Conservation (phyloP, 2,797 vertebrate genomes). For the Pyrocephalus nanus region DNA sequence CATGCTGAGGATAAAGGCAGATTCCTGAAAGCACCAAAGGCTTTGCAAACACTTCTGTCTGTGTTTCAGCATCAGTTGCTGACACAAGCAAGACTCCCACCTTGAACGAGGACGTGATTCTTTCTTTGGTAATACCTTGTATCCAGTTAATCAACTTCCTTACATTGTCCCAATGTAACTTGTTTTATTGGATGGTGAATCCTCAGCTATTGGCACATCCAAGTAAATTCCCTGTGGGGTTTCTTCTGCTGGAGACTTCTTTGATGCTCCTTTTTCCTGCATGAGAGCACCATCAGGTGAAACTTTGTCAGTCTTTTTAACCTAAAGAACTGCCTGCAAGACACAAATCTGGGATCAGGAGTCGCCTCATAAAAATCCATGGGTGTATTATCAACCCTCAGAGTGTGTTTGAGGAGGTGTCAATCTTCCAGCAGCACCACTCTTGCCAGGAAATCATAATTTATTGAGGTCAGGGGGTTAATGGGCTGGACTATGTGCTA, state of each 20-base stretch:
- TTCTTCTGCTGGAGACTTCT: no score
- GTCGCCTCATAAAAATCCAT: not conserved
- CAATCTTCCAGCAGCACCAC: conserved; percentile 28
- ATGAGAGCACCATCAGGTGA: no score
- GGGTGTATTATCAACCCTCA: conserved; percentile 16
- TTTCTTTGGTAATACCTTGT: no score
- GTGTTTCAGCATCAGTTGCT: not conserved
- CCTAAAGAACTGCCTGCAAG: conserved; percentile 13
- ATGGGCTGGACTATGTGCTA: conserved; percentile 48
- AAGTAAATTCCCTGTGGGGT: no score
- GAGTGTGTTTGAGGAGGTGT: not conserved
- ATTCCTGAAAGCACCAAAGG: conserved; percentile 29
- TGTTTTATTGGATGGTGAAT: no score
- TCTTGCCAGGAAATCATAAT: conserved; percentile 56
- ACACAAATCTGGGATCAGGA: conserved; percentile 29
- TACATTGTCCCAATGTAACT: no score
- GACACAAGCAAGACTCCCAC: no score
- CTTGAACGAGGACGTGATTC: no score
- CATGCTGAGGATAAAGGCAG: conserved; percentile 7
- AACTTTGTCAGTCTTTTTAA: no score
- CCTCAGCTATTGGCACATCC: no score
- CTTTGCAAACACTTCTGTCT: conserved; percentile 13
- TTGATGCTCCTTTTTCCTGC: no score
- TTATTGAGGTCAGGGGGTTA: conserved; percentile 41
- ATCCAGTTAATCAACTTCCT: no score